Base-by-base conservation (phyloP, 2,888 invertebrate genomes). In the Gymnoscelis rufifasciata region DNA sequence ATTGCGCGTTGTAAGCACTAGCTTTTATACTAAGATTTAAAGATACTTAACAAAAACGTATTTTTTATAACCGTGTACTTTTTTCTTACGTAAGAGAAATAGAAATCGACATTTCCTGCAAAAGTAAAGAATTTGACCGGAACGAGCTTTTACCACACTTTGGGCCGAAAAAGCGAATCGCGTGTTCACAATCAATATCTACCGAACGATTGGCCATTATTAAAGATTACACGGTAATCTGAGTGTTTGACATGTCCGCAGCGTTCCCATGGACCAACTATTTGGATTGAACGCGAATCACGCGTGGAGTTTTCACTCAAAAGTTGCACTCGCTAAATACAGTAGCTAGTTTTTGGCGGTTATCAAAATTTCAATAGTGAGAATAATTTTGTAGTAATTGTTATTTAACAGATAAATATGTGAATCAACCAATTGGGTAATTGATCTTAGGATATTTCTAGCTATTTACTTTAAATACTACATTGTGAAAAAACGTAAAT, bases 221-320 rank as follows among this genome's bases (percentile, higher is more conserved):
- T 78, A 78, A 51, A 66, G 60, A 78, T 78, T 78, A 71, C 66
- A 76, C 67, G 70, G 65, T 51, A 55, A 54, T 61, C 62, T 53
- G 56, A 43, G 56, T 67, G 62, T 74, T 73, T 74, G 76, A 71
- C 74, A 74, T 66, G 38, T 33, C n/a, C n/a, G 31, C 13, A 3
- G 26, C 29, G 50, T 57, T 57, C 57, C 48, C 57, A 57, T 56
- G 51, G 38, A 45, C 37, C 47, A 46, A 50, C 50, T 54, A 57
- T 57, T 50, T 54, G 45, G 57, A 56, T 46, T 54, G 47, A 56
- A 47, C 51, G 52, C 42, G 27, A 52, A 28, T 51, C 38, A 46
- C 27, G 42, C 44, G 39, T 45, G 47, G 43, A 29, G 38, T 15
- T 38, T 30, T 23, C 28, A 40, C 26, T 27, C 39, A 43, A 50